Base-by-base conservation (phyloP, 2,888 invertebrate genomes). In the Congeria kusceri region DNA sequence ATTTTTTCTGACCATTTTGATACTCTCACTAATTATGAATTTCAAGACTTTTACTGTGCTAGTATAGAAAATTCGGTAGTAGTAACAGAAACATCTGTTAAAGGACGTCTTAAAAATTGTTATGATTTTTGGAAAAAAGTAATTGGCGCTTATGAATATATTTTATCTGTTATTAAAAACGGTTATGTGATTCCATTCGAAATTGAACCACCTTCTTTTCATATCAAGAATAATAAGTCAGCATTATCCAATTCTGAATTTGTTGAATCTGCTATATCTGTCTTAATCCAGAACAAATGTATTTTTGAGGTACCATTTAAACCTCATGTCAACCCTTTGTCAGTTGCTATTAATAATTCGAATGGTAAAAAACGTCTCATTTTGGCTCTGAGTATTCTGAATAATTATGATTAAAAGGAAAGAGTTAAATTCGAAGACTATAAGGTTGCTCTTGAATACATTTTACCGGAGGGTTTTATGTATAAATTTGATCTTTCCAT, bases 401-500 rank as follows among this genome's bases (percentile, higher is more conserved):
- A 32, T 9, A 32, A 4, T 9, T 32, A 32, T 9, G 9, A 7
- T 32, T 7, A 32, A 32, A 32, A 49, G 49, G 20, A 20, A 18
- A 49, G 49, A 49, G 49, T 49, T 49, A 49, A 49, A 49, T 20
- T 49, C 15, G 49, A 49, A 15, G 49, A 49, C 15, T 49, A 49
- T 49, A 20, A 49, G 20, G 49, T 49, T 9, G 49, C 49, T 18
- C 49, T 49, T 20, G 49, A 49, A 20, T 49, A 49, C 20, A 49
- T 49, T 49, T 18, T 49, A 49, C 49, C 49, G 18, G 15, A 15
- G 3, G 49, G 49, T 20, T 49, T 49, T 49, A 49, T 49, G 49
- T 49, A 49, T 49, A 49, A 49, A 49, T 49, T 49, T 49, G 49
- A 49, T 20, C 15, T 49, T 3, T 20, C 49, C 20, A 49, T 49